Conservation (phyloP, 2,888 invertebrate genomes). For the Orchesellides sinensis region DNA sequence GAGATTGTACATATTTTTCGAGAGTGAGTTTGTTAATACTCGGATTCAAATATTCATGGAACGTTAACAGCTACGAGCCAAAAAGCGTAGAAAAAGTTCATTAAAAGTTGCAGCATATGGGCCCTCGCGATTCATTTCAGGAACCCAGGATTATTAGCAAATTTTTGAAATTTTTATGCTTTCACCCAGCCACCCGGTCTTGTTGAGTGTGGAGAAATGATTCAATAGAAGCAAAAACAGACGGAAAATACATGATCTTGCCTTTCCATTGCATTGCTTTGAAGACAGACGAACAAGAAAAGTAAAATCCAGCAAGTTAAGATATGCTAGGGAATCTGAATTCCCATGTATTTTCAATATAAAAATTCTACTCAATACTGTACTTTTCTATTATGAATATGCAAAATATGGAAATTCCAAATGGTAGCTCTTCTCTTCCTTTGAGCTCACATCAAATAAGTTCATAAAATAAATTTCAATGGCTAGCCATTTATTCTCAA, state of each 20-base stretch:
- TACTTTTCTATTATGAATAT: conserved; percentile 31
- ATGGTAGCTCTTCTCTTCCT: neutral
- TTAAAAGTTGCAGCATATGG: conserved; percentile 61
- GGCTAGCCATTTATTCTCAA: conserved; percentile 42
- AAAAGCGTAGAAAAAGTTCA: conserved; percentile 45
- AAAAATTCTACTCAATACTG: neutral
- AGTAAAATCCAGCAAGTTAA: neutral
- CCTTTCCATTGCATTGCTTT: neutral
- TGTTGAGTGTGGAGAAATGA: conserved; percentile 7
- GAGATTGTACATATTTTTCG: neutral
- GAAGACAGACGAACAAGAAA: neutral
- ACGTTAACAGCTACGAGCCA: conserved; percentile 17
- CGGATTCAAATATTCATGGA: conserved; percentile 70
- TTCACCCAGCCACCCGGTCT: conserved; percentile 37
- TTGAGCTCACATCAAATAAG: conserved; percentile 35
- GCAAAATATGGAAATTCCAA: conserved; percentile 29
- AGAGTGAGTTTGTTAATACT: conserved; percentile 58
- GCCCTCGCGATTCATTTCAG: conserved; percentile 36
- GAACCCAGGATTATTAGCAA: conserved; percentile 63
- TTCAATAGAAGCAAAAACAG: conserved; percentile 11
- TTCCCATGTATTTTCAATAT: conserved; percentile 23
- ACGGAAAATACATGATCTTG: neutral
- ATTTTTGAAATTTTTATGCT: conserved; percentile 60
- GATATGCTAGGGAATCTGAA: neutral
- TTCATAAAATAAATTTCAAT: conserved; percentile 60